Conservation (phyloP, 2,888 invertebrate genomes). For the Calliopum simillimum region DNA sequence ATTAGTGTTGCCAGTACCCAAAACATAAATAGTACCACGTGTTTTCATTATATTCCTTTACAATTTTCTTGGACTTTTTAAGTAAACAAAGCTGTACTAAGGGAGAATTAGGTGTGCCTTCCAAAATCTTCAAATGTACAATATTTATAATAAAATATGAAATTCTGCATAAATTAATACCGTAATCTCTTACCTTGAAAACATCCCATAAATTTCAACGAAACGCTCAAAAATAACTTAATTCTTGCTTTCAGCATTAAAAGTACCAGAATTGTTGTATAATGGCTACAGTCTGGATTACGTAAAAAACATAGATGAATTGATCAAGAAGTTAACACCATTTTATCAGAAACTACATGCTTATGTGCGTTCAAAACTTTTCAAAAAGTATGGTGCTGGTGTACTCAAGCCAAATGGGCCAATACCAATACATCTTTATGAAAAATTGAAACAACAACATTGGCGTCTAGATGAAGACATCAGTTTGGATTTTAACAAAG, state of each 20-base stretch:
- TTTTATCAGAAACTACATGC: conserved; percentile 85
- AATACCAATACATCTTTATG: conserved; percentile 82
- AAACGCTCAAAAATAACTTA: too few species aligned
- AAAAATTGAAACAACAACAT: conserved; percentile 66
- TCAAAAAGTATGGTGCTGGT: conserved; percentile 77
- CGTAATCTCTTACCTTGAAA: too few species aligned
- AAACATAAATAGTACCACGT: too few species aligned
- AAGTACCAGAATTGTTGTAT: conserved; percentile 59
- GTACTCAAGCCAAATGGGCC: conserved; percentile 75
- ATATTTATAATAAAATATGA: too few species aligned
- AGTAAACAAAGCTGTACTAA: too few species aligned
- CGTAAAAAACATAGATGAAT: conserved; percentile 60
- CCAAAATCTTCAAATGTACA: too few species aligned
- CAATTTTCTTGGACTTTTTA: too few species aligned
- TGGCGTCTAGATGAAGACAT: conserved; percentile 61
- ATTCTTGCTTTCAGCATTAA: conserved; percentile 46
- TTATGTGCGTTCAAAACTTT: conserved; percentile 78
- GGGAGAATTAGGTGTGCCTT: too few species aligned
- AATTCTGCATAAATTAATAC: too few species aligned
- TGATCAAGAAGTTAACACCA: conserved; percentile 70
- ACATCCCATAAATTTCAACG: too few species aligned
- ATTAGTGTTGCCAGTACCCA: too few species aligned
- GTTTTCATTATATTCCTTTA: too few species aligned
- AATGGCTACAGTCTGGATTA: conserved; percentile 50
- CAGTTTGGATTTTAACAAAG: conserved; percentile 57